Evolutionary conservation across 2,888 invertebrate species (phyloP).

Genomic region (Drosophila anomelani): DNA sequence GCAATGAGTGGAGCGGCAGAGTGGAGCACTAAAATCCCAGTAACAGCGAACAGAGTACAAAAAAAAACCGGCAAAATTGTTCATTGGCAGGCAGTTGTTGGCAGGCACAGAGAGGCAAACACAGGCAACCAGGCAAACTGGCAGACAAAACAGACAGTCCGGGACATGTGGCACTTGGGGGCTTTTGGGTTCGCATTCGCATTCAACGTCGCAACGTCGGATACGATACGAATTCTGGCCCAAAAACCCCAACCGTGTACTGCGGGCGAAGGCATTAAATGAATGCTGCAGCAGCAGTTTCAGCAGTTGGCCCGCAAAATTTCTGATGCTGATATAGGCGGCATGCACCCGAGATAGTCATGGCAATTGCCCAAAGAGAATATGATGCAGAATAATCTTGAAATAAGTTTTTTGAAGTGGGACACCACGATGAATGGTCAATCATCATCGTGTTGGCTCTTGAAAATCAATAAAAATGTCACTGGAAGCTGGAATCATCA

Average conservation of each 20-base stretch:
- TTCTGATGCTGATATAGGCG: slow-evolving; percentile 40
- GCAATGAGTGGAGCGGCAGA: slow-evolving; percentile 49
- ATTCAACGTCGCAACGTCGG: slow-evolving; percentile 4
- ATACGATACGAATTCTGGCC: slow-evolving; percentile 16
- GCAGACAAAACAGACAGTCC: slow-evolving; percentile 18
- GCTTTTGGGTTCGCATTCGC: slow-evolving; percentile 31
- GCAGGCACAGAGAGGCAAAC: slow-evolving; percentile 35
- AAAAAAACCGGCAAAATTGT: slow-evolving; percentile 55
- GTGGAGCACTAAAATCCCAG: slow-evolving; percentile 46
- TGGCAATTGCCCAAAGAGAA: slow-evolving; percentile 36
- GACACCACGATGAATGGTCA: slow-evolving; percentile 33
- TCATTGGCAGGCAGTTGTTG: slow-evolving; percentile 43
- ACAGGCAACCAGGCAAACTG: slow-evolving; percentile 9
- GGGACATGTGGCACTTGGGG: slow-evolving; percentile 38
- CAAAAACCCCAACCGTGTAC: slow-evolving; percentile 30
- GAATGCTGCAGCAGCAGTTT: slow-evolving; percentile 32
- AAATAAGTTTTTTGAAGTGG: slow-evolving; percentile 42
- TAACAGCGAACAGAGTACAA: slow-evolving; percentile 33
- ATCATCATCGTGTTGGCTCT: slow-evolving; percentile 10
- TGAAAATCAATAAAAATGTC: slow-evolving; percentile 34
- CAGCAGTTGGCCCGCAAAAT: slow-evolving; percentile 26
- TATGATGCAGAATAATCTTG: slow-evolving; percentile 46
- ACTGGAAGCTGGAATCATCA: slow-evolving; percentile 7
- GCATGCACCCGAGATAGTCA: slow-evolving; percentile 28
- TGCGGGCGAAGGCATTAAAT: slow-evolving; percentile 35